phyloP scores from a whole-genome alignment of 2,113 vertebrate species.

The Alethe castanea region DNA sequence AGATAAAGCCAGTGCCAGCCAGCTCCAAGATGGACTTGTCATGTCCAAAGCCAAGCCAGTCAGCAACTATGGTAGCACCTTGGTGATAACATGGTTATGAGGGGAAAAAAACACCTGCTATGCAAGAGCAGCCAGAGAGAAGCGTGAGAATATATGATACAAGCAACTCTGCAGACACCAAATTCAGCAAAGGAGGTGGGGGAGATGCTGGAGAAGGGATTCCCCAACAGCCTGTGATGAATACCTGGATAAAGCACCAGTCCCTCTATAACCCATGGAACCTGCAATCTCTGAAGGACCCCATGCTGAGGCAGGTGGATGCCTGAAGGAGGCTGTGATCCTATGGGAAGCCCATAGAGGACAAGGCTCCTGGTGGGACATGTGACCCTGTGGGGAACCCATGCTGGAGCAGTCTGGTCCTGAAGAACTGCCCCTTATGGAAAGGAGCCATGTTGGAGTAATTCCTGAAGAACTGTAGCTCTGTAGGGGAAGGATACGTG shows the following conservation, averaged over 20 bases:
- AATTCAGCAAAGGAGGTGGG: not conserved
- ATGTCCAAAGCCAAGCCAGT: not conserved
- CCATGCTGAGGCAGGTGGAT: not conserved
- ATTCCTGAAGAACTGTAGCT: not conserved
- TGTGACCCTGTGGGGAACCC: not conserved
- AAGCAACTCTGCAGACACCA: not conserved
- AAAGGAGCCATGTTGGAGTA: not conserved
- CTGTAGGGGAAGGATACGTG: fast-evolving
- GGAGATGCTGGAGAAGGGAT: not conserved
- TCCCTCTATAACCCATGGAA: not conserved
- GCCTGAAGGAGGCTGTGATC: not conserved
- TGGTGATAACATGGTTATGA: not conserved
- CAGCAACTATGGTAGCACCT: fast-evolving
- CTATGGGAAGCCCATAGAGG: not conserved
- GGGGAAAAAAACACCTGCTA: not conserved
- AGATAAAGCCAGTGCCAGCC: not conserved
- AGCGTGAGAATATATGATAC: not conserved
- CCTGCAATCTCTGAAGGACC: not conserved
- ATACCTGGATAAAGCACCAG: not conserved
- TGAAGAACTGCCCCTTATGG: not conserved
- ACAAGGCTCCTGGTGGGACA: not conserved
- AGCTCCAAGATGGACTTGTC: fast-evolving
- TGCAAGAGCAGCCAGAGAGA: not conserved
- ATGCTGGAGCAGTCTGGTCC: not conserved
- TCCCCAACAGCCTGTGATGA: not conserved